A percentile compares a stretch with the other conserved stretches of the same genome.
phyloP scores from a whole-genome alignment of 2,797 vertebrate genomes.

The Podarcis siculus region DNA sequence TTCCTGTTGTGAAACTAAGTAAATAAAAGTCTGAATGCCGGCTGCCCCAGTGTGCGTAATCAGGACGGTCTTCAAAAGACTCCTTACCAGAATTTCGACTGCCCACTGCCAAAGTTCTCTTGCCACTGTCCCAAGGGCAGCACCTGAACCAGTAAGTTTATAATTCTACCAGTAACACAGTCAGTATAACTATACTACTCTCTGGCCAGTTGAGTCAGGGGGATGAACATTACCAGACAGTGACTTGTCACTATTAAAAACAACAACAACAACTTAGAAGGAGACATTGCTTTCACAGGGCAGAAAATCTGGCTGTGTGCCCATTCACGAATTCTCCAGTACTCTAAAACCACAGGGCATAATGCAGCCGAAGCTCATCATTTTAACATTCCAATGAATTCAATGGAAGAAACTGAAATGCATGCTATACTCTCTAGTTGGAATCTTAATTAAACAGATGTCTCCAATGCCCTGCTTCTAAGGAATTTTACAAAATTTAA shows the following conservation, averaged over 20 bases:
- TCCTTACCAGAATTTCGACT: background rate
- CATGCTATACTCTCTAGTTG: background rate
- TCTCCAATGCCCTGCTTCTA: background rate
- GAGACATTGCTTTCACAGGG: background rate
- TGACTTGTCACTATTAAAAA: background rate
- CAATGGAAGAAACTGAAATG: background rate
- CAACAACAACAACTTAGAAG: background rate
- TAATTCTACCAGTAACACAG: background rate
- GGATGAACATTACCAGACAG: slow-evolving; percentile 15
- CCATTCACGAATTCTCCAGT: background rate
- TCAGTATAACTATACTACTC: background rate
- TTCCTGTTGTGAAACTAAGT: slow-evolving; percentile 67
- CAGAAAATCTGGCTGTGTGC: background rate
- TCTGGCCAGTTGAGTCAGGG: background rate
- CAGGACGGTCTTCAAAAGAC: background rate
- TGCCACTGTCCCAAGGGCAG: background rate
- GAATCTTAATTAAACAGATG: background rate
- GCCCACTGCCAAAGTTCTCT: background rate
- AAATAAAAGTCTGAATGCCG: slow-evolving; percentile 29
- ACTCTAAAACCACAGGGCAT: background rate
- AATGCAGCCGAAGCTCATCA: background rate
- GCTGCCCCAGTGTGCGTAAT: slow-evolving; percentile 3
- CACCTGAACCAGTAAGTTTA: background rate
- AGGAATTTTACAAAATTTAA: background rate
- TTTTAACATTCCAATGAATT: background rate